Conservation (phyloP, 2,888 invertebrate genomes). For the Mesodorylaimus sp. region DNA sequence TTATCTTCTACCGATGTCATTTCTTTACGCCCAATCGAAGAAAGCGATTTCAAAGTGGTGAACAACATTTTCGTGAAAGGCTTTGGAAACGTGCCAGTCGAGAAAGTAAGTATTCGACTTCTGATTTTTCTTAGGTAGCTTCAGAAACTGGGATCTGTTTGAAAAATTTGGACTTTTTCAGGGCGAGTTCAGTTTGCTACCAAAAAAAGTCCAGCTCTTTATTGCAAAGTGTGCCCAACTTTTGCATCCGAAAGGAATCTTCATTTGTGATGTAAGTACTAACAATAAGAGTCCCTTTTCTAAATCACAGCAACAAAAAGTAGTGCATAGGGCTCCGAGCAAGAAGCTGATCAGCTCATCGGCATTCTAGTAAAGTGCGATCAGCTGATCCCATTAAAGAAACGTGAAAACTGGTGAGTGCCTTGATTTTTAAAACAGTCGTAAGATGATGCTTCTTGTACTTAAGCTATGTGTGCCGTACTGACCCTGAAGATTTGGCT, state of each 20-base stretch:
- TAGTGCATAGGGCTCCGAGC: conserved; percentile 29
- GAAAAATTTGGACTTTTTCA: no score
- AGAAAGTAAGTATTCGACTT: no score
- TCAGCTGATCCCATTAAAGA: conserved; percentile 23
- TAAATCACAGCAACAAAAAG: no score
- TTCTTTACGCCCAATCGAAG: conserved; percentile 9
- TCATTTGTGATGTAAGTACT: conserved; percentile 23
- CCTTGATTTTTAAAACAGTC: no score
- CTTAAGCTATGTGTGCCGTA: conserved; percentile 67
- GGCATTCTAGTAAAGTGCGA: conserved; percentile 27
- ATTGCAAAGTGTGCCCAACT: conserved; percentile 32
- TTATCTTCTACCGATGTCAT: no score
- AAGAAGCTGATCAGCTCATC: conserved; percentile 31
- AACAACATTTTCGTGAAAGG: conserved; percentile 33
- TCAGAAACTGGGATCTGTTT: no score
- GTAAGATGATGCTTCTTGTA: no score
- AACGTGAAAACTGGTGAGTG: conserved; percentile 21
- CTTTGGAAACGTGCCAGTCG: conserved; percentile 33
- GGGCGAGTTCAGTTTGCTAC: conserved; percentile 34
- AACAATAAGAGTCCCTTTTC: no score
- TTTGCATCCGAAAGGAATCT: conserved; percentile 26
- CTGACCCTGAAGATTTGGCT: conserved; percentile 90
- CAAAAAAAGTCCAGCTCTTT: conserved; percentile 32
- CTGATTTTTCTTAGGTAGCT: no score
- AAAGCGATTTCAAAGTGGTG: conserved; percentile 31